Evolutionary conservation across 2,113 vertebrate genomes (phyloP).

Genomic region (Condylura cristata): DNA sequence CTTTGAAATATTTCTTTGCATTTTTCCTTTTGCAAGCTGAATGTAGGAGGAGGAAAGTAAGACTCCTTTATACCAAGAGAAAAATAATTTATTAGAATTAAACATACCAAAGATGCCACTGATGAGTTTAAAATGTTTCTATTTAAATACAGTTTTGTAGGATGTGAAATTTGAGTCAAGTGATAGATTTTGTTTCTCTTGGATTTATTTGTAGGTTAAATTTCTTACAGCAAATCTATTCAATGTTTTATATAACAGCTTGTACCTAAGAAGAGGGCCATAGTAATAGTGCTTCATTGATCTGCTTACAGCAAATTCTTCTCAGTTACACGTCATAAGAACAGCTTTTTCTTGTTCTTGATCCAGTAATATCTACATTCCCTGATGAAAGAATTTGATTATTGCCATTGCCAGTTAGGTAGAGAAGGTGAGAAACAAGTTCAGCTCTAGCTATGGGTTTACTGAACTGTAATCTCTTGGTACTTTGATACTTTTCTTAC

Average conservation of each 20-base stretch:
- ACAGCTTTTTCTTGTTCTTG: conserved; percentile 59
- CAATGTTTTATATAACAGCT: conserved; percentile 34
- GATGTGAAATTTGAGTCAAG: background rate
- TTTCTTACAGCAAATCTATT: conserved; percentile 25
- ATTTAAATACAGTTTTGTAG: conserved; percentile 42
- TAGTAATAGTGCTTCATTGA: conserved; percentile 54
- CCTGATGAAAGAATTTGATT: conserved; percentile 61
- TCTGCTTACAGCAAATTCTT: conserved; percentile 58
- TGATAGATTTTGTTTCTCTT: background rate
- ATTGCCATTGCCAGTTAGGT: conserved; percentile 25
- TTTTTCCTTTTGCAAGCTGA: background rate
- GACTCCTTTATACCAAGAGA: conserved; percentile 21
- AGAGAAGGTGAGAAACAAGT: conserved; percentile 1
- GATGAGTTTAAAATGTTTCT: conserved; percentile 51
- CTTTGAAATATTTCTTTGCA: conserved; percentile 48
- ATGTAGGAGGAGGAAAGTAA: background rate
- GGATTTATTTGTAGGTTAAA: background rate
- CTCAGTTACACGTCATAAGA: conserved; percentile 55
- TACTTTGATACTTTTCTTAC: background rate
- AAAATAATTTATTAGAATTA: conserved; percentile 34
- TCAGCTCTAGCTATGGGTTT: background rate
- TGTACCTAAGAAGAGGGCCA: conserved; percentile 2
- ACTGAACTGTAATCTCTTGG: background rate
- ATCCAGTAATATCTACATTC: conserved; percentile 10
- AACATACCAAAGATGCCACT: background rate